Conservation (phyloP, 1,140 invertebrate genomes). For the Rhysida immarginata region DNA sequence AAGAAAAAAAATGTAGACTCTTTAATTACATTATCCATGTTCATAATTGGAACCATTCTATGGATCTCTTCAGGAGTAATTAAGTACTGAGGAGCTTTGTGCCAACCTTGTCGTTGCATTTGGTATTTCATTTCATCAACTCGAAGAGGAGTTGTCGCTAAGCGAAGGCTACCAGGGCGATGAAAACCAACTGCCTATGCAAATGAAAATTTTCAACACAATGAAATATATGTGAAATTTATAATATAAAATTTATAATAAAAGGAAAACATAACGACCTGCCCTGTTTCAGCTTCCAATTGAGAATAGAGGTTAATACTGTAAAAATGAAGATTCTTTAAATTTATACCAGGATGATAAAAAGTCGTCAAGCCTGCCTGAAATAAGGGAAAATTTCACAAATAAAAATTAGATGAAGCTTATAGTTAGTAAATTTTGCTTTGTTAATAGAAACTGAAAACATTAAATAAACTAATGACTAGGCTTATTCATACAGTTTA, state of each 20-base stretch:
- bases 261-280: conserved; percentile 14
- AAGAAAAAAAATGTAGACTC: conserved; percentile 3
- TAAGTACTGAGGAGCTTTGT: conserved; percentile 25
- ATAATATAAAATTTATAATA: no score
- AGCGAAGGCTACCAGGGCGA: conserved; percentile 23
- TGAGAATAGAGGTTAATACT: conserved; percentile 26
- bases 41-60: conserved; percentile 25
- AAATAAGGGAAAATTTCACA: neutral
- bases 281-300: conserved; percentile 26
- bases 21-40: conserved; percentile 23
- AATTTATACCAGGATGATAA: conserved; percentile 27
- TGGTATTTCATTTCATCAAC: conserved; percentile 28
- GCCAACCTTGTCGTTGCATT: conserved; percentile 25
- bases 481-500: no score
- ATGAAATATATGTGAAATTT: no score
- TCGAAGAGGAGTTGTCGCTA: conserved; percentile 22
- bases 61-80: conserved; percentile 26
- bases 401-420: no score
- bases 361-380: conserved; percentile 27
- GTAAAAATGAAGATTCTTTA: conserved; percentile 29
- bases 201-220: no score
- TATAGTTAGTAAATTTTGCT: no score
- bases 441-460: no score
- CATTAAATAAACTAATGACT: no score
- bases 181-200: conserved; percentile 26